Percentiles rank a stretch among this genome's conserved stretches.
Evolutionary conservation across 2,113 vertebrate species (phyloP).

Genomic region (Phaetusa simplex): DNA sequence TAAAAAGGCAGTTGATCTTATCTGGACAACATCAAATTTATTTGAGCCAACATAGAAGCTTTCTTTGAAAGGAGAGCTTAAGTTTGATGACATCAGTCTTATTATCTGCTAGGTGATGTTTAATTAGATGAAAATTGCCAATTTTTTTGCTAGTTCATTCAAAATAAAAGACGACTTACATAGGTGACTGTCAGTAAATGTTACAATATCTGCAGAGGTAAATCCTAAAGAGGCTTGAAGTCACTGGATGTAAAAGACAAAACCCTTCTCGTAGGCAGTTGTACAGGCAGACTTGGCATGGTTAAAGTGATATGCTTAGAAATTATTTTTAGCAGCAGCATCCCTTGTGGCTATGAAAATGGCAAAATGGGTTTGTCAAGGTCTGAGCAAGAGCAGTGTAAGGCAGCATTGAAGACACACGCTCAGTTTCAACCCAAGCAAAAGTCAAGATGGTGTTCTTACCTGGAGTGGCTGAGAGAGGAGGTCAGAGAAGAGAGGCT

Average conservation of each 20-base stretch:
- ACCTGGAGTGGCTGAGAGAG: neutral
- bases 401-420: rapidly evolving
- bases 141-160: neutral
- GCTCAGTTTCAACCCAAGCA: neutral
- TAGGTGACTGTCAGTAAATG: neutral
- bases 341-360: neutral
- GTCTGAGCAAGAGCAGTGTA: neutral
- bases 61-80: neutral
- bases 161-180: neutral
- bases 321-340: neutral
- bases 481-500: neutral
- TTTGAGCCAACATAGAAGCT: neutral
- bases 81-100: neutral
- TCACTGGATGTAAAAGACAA: neutral
- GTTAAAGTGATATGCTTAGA: neutral
- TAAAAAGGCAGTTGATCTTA: neutral
- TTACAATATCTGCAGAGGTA: neutral
- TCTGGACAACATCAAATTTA: neutral
- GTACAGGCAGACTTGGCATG: neutral
- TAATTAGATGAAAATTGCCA: neutral
- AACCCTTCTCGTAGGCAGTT: neutral
- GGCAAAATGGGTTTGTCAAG: neutral
- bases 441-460: neutral
- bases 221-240: neutral
- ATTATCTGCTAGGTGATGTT: neutral